Conservation (phyloP, 2,888 invertebrate species). For the Spisula solida region DNA sequence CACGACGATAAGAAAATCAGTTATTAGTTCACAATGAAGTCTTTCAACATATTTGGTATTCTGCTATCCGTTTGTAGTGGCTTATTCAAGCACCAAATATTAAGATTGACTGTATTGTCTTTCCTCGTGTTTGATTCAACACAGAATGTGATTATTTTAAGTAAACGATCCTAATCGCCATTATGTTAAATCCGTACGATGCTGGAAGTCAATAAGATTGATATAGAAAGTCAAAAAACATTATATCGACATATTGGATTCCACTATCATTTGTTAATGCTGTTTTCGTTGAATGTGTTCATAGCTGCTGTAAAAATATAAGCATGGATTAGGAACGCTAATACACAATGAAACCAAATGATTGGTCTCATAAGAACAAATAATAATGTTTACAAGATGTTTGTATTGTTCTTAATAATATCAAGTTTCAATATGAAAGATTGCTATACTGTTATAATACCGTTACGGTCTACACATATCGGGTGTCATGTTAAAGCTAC, state of each 20-base stretch:
- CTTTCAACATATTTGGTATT: not conserved
- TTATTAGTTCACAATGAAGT: not conserved
- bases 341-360: too few species aligned
- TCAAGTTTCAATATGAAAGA: too few species aligned
- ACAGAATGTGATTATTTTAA: not conserved
- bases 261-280: too few species aligned
- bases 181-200: not conserved
- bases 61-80: not conserved
- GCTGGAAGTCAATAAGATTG: not conserved
- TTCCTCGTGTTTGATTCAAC: not conserved
- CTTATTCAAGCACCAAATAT: not conserved
- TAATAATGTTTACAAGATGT: too few species aligned
- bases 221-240: not conserved
- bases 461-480: too few species aligned
- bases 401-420: too few species aligned
- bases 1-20: not conserved
- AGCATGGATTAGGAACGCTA: too few species aligned
- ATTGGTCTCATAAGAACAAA: too few species aligned
- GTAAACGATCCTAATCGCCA: not conserved
- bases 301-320: too few species aligned
- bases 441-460: too few species aligned
- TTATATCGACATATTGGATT: not conserved
- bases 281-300: too few species aligned
- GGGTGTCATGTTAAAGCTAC: too few species aligned
- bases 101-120: not conserved